A percentile compares a stretch with the other conserved stretches of the same genome.
phyloP scores from a whole-genome alignment of 2,113 vertebrate species.

The Pterocles burchelli region DNA sequence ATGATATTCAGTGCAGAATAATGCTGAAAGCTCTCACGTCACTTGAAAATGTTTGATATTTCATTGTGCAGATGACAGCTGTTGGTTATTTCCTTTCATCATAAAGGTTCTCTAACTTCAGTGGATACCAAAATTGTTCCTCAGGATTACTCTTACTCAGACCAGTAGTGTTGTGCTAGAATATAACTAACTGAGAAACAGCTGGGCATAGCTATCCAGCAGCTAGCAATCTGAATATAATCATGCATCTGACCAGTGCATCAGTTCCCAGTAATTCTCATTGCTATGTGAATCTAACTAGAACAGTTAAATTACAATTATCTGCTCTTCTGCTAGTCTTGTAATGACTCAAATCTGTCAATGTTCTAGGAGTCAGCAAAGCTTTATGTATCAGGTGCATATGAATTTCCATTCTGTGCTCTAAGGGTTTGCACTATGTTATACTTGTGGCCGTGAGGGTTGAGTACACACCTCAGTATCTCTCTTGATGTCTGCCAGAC shows the following conservation, averaged over 20 bases:
- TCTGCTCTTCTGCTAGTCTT: background rate
- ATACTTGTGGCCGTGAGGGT: background rate
- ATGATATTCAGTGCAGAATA: background rate
- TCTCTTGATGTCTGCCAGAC: background rate
- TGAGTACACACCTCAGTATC: rapidly evolving
- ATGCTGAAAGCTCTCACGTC: background rate
- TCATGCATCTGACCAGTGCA: background rate
- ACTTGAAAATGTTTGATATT: background rate
- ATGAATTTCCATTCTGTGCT: background rate
- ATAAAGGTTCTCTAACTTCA: background rate
- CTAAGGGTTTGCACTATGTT: background rate
- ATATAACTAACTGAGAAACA: background rate
- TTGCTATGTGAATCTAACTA: background rate
- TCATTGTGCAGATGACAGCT: background rate
- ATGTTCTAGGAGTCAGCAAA: background rate
- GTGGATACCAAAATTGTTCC: background rate
- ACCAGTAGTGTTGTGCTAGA: background rate
- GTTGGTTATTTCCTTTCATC: background rate
- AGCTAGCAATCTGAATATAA: background rate
- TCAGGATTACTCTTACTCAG: background rate
- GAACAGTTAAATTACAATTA: background rate
- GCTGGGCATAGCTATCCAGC: background rate
- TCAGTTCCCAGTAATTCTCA: background rate
- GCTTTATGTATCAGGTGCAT: background rate
- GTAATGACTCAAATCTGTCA: background rate